Conservation (phyloP, 2,888 invertebrate species). For the Gortyna flavago region DNA sequence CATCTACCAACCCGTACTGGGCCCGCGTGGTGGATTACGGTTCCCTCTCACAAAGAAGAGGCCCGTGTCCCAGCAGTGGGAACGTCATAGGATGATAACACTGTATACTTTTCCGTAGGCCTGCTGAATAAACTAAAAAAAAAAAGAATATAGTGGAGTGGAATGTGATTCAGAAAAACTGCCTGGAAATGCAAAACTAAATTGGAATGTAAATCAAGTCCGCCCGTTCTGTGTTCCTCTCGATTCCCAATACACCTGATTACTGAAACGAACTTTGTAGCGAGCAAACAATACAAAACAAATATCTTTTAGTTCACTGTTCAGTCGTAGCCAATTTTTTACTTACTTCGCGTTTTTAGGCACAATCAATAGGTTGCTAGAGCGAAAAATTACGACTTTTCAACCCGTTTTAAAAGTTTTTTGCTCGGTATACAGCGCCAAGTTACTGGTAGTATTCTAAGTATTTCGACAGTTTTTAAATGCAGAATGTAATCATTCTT, state of each 20-base stretch:
- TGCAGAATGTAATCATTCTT: conserved; percentile 41
- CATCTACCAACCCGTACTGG: neutral
- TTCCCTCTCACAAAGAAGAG: neutral
- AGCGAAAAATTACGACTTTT: conserved; percentile 47
- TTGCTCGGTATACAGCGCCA: conserved; percentile 13
- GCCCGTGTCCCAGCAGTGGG: neutral
- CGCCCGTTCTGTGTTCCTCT: conserved; percentile 81
- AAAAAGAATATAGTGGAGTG: conserved; percentile 67
- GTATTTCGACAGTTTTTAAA: conserved; percentile 36
- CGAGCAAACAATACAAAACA: conserved; percentile 70
- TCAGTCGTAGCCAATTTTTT: conserved; percentile 58
- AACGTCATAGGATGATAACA: neutral
- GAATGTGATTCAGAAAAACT: conserved; percentile 76
- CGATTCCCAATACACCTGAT: conserved; percentile 83
- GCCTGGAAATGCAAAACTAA: conserved; percentile 81
- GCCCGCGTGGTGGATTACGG: neutral
- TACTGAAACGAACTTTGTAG: conserved; percentile 77
- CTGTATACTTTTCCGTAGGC: conserved; percentile 40
- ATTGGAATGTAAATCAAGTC: conserved; percentile 86
- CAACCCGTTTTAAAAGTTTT: conserved; percentile 55
- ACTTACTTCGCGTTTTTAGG: conserved; percentile 50
- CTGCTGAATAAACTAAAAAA: conserved; percentile 56
- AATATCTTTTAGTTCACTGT: conserved; percentile 62
- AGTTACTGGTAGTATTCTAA: conserved; percentile 10
- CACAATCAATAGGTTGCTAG: conserved; percentile 48